Percentiles rank a stretch among this genome's conserved stretches.
Evolutionary conservation across 2,888 invertebrate genomes (phyloP).

Genomic region (Neoitamus cyanurus): DNA sequence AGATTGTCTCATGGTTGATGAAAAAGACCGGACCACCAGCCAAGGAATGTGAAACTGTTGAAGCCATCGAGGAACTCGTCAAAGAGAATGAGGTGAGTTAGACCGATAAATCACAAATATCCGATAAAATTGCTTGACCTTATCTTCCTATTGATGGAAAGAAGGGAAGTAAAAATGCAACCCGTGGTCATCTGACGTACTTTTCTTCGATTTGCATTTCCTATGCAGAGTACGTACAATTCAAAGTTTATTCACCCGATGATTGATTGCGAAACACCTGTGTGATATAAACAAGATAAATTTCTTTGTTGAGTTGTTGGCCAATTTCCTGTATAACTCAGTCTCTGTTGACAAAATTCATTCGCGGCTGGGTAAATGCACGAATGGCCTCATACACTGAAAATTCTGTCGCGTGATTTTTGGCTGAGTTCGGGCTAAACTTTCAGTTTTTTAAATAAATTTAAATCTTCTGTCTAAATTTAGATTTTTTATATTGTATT

Average conservation of each 20-base stretch:
- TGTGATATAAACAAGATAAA: not conserved
- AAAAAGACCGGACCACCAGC: slow-evolving; percentile 98
- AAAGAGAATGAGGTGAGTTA: slow-evolving; percentile 70
- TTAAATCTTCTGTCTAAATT: too few relatives aligned
- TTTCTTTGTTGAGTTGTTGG: not conserved
- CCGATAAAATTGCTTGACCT: not conserved
- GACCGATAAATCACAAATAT: not conserved
- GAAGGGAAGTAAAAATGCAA: not conserved
- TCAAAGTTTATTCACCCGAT: not conserved
- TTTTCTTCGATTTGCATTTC: not conserved
- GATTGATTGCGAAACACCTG: not conserved
- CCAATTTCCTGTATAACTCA: not conserved
- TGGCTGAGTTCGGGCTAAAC: not conserved
- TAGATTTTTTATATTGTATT: too few relatives aligned
- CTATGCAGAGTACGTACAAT: not conserved
- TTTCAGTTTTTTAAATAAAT: not conserved
- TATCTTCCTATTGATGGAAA: not conserved
- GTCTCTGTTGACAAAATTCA: not conserved
- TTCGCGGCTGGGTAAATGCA: not conserved
- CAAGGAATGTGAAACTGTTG: slow-evolving; percentile 79
- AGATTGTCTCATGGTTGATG: slow-evolving; percentile 92
- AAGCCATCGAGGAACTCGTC: slow-evolving; percentile 85
- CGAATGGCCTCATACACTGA: not conserved
- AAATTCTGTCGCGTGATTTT: not conserved
- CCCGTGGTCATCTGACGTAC: not conserved